These are phyloP conservation scores for Tiphia femorata DNA, from an alignment of 2,888 invertebrate species.

Conservation along the genomic window DNA sequence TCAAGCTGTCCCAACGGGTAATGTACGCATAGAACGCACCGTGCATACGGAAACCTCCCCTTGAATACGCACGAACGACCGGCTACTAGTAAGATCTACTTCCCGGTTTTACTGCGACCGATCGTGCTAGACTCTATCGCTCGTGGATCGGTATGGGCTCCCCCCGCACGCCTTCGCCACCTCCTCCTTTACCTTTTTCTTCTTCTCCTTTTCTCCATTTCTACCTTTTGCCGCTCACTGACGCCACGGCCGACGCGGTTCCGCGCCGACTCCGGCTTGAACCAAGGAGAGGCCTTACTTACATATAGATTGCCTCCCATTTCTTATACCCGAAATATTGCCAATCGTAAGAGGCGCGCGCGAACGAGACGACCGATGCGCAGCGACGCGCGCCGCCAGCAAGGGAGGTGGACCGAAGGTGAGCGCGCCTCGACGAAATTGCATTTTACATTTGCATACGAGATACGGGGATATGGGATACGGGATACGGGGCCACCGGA, in stretches of 20 bases:
- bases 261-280: not conserved
- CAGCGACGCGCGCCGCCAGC: not conserved
- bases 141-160: constrained; percentile 9
- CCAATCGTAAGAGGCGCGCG: constrained; percentile 48
- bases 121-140: constrained; percentile 56
- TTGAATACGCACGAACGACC: not conserved
- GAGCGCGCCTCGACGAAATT: constrained; percentile 51
- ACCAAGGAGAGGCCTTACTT: constrained; percentile 52
- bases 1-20: no score
- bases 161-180: constrained; percentile 5
- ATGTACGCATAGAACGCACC: no score
- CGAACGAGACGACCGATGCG: constrained; percentile 4
- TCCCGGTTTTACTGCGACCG: constrained; percentile 62
- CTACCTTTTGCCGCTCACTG: not conserved
- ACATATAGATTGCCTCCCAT: constrained; percentile 65
- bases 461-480: no score
- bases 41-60: not conserved
- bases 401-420: no score
- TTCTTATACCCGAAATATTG: constrained; percentile 58
- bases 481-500: no score
- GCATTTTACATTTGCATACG: constrained; percentile 63
- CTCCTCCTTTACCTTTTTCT: constrained; percentile 10
- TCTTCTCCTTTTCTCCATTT: not conserved
- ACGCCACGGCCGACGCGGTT: not conserved
- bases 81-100: constrained; percentile 67